phyloP scores from a whole-genome alignment of 1,140 invertebrate species.

The Halesus radiatus region DNA sequence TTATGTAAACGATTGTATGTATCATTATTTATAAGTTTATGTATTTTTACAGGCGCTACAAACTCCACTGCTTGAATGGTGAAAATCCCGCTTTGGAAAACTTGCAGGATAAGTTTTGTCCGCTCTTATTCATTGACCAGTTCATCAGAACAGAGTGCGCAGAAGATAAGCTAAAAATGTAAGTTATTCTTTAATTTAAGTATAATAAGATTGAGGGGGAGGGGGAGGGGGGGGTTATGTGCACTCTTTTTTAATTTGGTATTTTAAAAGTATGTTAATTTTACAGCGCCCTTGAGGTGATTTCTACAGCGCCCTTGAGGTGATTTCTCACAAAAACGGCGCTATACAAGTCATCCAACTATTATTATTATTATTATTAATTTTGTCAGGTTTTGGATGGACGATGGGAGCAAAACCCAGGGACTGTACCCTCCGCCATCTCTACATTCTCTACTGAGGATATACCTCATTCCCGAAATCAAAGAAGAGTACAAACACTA shows the following conservation, averaged over 20 bases:
- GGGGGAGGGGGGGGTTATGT: too few relatives aligned
- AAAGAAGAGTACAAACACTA: slow-evolving; percentile 80
- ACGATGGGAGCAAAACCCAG: slow-evolving; percentile 73
- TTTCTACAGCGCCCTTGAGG: too few relatives aligned
- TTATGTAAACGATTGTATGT: too few relatives aligned
- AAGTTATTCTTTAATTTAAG: slow-evolving; percentile 47
- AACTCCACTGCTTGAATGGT: slow-evolving; percentile 65
- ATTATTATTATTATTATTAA: too few relatives aligned
- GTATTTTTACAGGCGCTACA: slow-evolving; percentile 61
- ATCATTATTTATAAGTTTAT: neutral
- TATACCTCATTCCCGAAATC: slow-evolving; percentile 79
- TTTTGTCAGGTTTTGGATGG: slow-evolving; percentile 73
- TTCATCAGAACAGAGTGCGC: slow-evolving; percentile 71
- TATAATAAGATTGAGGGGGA: too few relatives aligned
- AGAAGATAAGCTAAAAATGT: slow-evolving; percentile 63
- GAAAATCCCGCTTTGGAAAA: slow-evolving; percentile 60
- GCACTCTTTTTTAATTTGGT: too few relatives aligned
- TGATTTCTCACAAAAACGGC: too few relatives aligned
- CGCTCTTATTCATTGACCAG: slow-evolving; percentile 74
- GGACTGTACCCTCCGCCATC: slow-evolving; percentile 86
- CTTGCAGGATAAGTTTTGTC: slow-evolving; percentile 60
- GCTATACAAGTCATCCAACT: too few relatives aligned
- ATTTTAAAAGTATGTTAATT: too few relatives aligned
- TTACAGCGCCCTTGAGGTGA: too few relatives aligned
- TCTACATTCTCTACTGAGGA: slow-evolving; percentile 80